Base-by-base conservation (phyloP, 2,797 vertebrate species). In the Takifugu rubripes region DNA sequence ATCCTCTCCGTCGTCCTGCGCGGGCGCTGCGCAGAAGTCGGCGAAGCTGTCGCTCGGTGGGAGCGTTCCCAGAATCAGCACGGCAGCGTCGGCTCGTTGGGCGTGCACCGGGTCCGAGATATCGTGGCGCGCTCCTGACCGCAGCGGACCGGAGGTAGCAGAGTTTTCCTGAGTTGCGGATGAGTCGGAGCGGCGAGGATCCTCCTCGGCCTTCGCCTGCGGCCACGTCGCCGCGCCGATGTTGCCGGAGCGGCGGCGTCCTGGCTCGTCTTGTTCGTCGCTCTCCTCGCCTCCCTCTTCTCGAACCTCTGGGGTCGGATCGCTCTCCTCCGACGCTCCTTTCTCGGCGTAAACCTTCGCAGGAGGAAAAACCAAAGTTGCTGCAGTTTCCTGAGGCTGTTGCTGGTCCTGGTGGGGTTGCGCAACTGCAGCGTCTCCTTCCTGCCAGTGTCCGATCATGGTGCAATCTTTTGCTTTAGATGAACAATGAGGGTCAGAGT, bases 11-110 rank as follows among this genome's bases (percentile, higher is more conserved):
- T 91, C 92, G 42, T 89, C 92, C 56, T 78, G 88, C 54, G 83
- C 88, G n/a, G 89, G 87, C 9, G 94, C 95, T 2, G 94, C 94
- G 87, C 94, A 96, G 84, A 99, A 99, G 75, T 97, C 96, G 0
- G 97, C 94, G 89, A 99, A 99, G 82, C 97, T 96, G 47, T 98
- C 95, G 0, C 92, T 92, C 25, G 90, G 91, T 46, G 92, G 93
- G 77, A 95, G 92, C 82, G 74, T 84, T 67, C 72, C 83, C 6
- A 81, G 77, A 61, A 82, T 61, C 47, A 11, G 62, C 52, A 61
- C 81, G 31, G 12, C 73, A 50, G 49, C 48, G 2, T 71, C 69
- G 12, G 52, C 58, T 15, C 21, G 56, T 26, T 78, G 61, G 45
- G n/a, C 2, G 0, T 11, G n/a, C 3, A 50, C 75, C n/a, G 26